phyloP scores from a whole-genome alignment of 2,797 vertebrate species.

The Spatula clypeata region DNA sequence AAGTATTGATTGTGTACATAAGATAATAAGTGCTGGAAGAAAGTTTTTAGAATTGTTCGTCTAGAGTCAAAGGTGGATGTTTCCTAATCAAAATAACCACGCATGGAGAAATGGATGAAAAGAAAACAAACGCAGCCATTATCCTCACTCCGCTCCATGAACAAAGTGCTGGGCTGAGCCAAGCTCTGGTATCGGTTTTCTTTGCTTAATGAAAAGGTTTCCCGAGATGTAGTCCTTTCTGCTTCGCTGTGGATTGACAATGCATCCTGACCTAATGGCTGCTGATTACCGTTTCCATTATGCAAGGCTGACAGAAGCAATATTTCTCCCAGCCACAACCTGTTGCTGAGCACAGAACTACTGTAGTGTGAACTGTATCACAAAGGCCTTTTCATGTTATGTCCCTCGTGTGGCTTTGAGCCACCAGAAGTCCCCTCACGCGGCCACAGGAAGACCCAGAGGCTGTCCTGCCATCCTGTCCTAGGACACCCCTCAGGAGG shows the following conservation, averaged over 20 bases:
- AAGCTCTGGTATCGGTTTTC: constrained; percentile 71
- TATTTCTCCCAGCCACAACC: constrained; percentile 68
- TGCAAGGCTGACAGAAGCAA: constrained; percentile 68
- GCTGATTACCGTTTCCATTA: constrained; percentile 72
- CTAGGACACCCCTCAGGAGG: background rate
- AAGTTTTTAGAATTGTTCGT: constrained; percentile 46
- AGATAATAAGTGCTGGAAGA: constrained; percentile 29
- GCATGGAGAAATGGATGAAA: constrained; percentile 29
- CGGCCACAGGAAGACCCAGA: background rate
- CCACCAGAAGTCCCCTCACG: background rate
- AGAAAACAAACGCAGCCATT: constrained; percentile 65
- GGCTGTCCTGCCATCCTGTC: background rate
- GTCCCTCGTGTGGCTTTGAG: constrained; percentile 26
- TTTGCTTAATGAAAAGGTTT: constrained; percentile 69
- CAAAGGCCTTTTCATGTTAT: constrained; percentile 66
- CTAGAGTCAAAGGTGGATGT: constrained; percentile 49
- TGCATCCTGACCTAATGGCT: constrained; percentile 72
- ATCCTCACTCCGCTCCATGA: constrained; percentile 4
- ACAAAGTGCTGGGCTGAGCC: constrained; percentile 55
- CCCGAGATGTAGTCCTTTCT: constrained; percentile 65
- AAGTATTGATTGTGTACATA: background rate
- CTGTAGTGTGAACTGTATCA: constrained; percentile 9
- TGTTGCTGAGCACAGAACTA: constrained; percentile 54
- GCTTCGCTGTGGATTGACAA: constrained; percentile 72
- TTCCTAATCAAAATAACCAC: constrained; percentile 67